Evolutionary conservation across 1,140 invertebrate species (phyloP).

Genomic region (Caerostris extrusa): DNA sequence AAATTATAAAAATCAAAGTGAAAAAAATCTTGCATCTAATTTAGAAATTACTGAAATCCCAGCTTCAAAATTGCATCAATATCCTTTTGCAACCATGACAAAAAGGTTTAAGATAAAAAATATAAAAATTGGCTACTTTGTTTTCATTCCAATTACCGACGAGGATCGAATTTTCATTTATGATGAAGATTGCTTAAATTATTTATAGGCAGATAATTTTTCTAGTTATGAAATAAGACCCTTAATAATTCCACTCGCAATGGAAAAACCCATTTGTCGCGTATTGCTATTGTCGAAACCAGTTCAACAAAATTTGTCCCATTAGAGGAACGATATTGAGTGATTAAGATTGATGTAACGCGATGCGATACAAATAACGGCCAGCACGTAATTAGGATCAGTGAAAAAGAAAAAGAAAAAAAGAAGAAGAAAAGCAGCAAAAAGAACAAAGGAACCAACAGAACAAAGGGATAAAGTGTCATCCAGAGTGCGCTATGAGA

Average conservation of each 20-base stretch:
- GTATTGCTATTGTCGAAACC: neutral
- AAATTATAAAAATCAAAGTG: too few relatives aligned
- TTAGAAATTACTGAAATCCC: too few relatives aligned
- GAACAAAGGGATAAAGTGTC: slow-evolving; percentile 66
- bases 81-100: too few relatives aligned
- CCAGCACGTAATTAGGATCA: slow-evolving; percentile 25
- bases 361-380: slow-evolving; percentile 35
- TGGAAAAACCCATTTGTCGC: neutral
- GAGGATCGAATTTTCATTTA: too few relatives aligned
- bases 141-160: too few relatives aligned
- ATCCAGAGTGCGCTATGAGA: slow-evolving; percentile 14
- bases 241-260: neutral
- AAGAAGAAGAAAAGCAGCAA: neutral
- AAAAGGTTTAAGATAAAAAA: too few relatives aligned
- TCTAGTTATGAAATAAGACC: too few relatives aligned
- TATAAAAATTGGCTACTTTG: too few relatives aligned
- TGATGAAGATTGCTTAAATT: too few relatives aligned
- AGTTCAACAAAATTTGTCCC: neutral
- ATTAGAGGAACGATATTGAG: slow-evolving; percentile 9
- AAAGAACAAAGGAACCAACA: neutral
- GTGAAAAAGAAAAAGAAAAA: neutral
- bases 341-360: slow-evolving; percentile 36
- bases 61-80: too few relatives aligned
- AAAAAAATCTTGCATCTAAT: too few relatives aligned
- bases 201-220: too few relatives aligned